phyloP scores from a whole-genome alignment of 2,888 invertebrate species.

The Zelleria hepariella region DNA sequence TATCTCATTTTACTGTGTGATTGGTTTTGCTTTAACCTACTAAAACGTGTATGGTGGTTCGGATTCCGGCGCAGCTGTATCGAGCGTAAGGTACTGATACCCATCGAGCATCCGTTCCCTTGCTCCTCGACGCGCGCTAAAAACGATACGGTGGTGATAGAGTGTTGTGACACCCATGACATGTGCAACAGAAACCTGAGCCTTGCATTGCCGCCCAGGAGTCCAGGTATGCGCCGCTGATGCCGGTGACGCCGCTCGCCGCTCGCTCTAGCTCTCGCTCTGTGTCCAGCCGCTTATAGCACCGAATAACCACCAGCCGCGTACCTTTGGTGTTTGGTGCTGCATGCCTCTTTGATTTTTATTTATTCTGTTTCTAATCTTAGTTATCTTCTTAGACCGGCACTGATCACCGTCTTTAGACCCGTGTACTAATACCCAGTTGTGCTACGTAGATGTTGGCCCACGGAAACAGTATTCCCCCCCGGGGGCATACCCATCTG shows the following conservation, averaged over 20 bases:
- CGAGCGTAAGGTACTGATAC: slow-evolving; percentile 79
- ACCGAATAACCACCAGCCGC: neutral
- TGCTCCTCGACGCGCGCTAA: slow-evolving; percentile 82
- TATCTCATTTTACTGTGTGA: slow-evolving; percentile 44
- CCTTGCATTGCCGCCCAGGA: slow-evolving; percentile 76
- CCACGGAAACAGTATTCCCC: slow-evolving; percentile 70
- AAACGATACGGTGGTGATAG: slow-evolving; percentile 83
- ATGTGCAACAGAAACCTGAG: slow-evolving; percentile 83
- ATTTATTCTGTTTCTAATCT: slow-evolving; percentile 38
- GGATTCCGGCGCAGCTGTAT: slow-evolving; percentile 80
- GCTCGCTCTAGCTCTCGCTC: neutral
- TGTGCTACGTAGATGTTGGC: slow-evolving; percentile 74
- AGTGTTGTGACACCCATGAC: slow-evolving; percentile 82
- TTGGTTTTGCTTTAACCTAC: slow-evolving; percentile 73
- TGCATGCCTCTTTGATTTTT: slow-evolving; percentile 47
- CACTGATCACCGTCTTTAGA: slow-evolving; percentile 50
- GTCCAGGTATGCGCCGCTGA: slow-evolving; percentile 70
- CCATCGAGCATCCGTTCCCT: slow-evolving; percentile 85
- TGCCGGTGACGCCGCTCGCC: slow-evolving; percentile 4
- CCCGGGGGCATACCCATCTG: slow-evolving; percentile 73
- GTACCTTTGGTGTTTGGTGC: slow-evolving; percentile 37
- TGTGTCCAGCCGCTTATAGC: neutral
- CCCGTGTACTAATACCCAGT: slow-evolving; percentile 34
- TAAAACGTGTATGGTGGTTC: slow-evolving; percentile 70
- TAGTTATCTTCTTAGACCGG: slow-evolving; percentile 57